Base-by-base conservation (phyloP, 2,888 invertebrate genomes). In the Heliothis peltigera region DNA sequence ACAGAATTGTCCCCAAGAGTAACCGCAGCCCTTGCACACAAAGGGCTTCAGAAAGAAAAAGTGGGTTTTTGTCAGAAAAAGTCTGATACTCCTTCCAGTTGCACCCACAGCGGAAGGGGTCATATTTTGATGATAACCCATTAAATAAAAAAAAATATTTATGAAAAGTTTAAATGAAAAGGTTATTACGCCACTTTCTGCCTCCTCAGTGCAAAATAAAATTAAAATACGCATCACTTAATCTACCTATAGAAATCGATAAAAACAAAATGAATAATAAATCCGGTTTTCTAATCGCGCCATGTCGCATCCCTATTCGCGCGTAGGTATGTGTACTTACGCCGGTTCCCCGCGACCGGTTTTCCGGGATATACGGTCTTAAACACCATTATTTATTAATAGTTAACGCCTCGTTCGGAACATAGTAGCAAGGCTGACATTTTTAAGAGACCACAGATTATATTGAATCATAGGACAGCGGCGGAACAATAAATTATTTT, bases 311-410 rank as follows among this genome's bases (percentile, higher is more conserved):
- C 80, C 66, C 77, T 78, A 62, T 6, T 49, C 2, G 6, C 25
- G 48, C 57, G 48, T 59, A n/a, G n/a, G n/a, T n/a, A 55, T 48
- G 58, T 73, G 58, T 62, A 39, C 46, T n/a, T 55, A 54, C 18
- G 25, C 49, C 35, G 57, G 44, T 48, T 64, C 60, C 42, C 58
- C n/a, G 17, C 57, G 35, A 77, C 75, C 63, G 54, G 70, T 75
- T 69, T 58, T 17, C 64, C 48, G 53, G 63, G 43, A 70, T 73
- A 58, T 58, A 53, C 56, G 59, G 48, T 49, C 57, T 58, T 68
- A 68, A 66, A 64, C 47, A 66, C 60, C 32, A 71, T 79, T 79
- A 77, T 65, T 75, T 72, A 79, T 72, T 68, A 64, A 64, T 77
- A 64, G 55, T 66, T 72, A 61, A 67, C 70, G 70, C 60, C 46